Conservation (phyloP, 2,888 invertebrate genomes). For the Drosophila cognata region DNA sequence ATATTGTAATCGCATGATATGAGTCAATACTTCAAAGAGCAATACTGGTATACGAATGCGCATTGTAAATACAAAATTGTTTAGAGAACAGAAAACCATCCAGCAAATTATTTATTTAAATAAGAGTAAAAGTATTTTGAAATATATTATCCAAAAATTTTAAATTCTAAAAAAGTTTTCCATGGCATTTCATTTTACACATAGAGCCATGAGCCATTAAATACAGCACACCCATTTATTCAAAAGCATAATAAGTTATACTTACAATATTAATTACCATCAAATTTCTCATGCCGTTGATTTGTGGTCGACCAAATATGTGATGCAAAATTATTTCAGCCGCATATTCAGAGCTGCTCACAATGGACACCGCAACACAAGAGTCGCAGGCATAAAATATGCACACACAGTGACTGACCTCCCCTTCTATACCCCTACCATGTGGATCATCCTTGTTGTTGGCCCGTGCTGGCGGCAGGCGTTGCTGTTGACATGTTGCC, state of each 20-base stretch:
- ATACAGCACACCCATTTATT: constrained; percentile 68
- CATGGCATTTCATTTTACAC: constrained; percentile 48
- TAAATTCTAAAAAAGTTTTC: constrained; percentile 17
- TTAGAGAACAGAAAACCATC: background rate
- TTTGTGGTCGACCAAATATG: constrained; percentile 70
- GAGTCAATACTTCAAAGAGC: constrained; percentile 8
- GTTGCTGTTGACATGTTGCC: constrained; percentile 78
- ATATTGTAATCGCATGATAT: constrained; percentile 45
- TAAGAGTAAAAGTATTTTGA: background rate
- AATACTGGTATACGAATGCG: background rate
- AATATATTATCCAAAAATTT: background rate
- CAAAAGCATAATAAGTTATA: constrained; percentile 59
- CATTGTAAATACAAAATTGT: background rate
- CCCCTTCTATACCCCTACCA: background rate
- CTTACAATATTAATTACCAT: constrained; percentile 79
- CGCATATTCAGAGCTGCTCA: constrained; percentile 57
- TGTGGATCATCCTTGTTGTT: constrained; percentile 54
- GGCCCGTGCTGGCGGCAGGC: constrained; percentile 58
- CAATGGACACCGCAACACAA: constrained; percentile 48
- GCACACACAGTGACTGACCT: constrained; percentile 38
- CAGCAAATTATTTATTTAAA: constrained; percentile 6
- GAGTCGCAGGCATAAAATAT: constrained; percentile 69
- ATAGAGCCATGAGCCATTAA: constrained; percentile 59
- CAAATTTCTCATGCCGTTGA: constrained; percentile 78
- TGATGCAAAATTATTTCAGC: constrained; percentile 71